Conservation (phyloP, 2,113 vertebrate species). For the Ammodramus savannarum region DNA sequence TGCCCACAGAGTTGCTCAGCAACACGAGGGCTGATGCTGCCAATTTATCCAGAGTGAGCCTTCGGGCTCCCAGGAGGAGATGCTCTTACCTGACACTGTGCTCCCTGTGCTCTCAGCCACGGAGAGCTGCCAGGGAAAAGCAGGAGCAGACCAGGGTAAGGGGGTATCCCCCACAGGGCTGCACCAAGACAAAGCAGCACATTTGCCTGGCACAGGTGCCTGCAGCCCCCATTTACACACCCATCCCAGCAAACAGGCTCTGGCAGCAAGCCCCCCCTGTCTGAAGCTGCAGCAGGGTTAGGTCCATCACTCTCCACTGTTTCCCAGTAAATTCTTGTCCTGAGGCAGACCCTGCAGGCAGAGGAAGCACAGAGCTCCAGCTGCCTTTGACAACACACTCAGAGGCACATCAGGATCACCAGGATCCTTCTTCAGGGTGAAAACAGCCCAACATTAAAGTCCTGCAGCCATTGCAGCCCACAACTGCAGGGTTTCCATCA, state of each 20-base stretch:
- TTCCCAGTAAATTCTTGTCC: neutral
- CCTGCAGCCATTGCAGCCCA: neutral
- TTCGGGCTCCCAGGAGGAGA: neutral
- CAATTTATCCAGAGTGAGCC: neutral
- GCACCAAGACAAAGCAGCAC: neutral
- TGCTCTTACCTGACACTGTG: neutral
- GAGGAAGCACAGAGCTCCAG: neutral
- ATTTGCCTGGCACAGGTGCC: neutral
- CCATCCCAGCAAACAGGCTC: neutral
- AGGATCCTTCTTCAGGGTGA: neutral
- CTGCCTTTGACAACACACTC: neutral
- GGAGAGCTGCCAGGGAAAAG: neutral
- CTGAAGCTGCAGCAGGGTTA: neutral
- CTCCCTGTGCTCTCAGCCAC: neutral
- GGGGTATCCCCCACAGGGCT: accelerated
- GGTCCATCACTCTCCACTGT: neutral
- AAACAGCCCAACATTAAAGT: neutral
- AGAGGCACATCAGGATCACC: neutral
- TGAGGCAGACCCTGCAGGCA: neutral
- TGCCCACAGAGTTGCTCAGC: neutral
- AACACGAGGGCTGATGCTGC: neutral
- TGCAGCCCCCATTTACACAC: neutral
- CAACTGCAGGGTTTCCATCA: neutral
- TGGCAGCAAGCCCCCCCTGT: neutral
- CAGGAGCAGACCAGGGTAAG: neutral